Percentiles rank a stretch among this genome's conserved stretches.
Evolutionary conservation across 2,797 vertebrate species (phyloP).

Genomic region (Catamblyrhynchus diadema): DNA sequence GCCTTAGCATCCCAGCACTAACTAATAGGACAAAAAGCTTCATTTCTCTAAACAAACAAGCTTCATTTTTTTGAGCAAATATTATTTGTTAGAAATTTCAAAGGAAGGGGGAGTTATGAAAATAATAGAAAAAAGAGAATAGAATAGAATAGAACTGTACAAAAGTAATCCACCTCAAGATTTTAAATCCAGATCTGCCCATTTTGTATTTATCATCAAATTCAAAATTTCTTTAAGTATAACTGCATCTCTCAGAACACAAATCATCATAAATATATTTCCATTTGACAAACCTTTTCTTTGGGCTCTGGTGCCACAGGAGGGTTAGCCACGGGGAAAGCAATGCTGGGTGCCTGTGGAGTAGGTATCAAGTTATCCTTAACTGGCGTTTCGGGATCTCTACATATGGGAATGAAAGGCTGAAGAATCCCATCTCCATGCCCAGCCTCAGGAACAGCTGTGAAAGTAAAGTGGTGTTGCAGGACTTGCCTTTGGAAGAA

Average conservation of each 20-base stretch:
- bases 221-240: neutral
- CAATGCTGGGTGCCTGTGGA: constrained; percentile 85
- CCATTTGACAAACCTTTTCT: constrained; percentile 74
- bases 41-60: neutral
- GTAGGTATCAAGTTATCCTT: constrained; percentile 77
- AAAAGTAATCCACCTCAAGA: neutral
- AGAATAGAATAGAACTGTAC: neutral
- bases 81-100: neutral
- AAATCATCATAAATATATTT: neutral
- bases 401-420: neutral
- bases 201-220: neutral
- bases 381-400: constrained; percentile 44
- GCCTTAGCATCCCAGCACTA: neutral
- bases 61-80: neutral
- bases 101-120: neutral
- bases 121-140: neutral
- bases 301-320: constrained; percentile 78
- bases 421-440: constrained; percentile 49
- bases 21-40: neutral
- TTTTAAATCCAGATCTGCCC: neutral
- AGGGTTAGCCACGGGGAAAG: constrained; percentile 87
- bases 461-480: neutral
- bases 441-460: constrained; percentile 82
- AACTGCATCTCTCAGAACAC: neutral
- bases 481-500: neutral